Evolutionary conservation across 2,888 invertebrate genomes (phyloP).

Genomic region (Tetanocera ferruginea): DNA sequence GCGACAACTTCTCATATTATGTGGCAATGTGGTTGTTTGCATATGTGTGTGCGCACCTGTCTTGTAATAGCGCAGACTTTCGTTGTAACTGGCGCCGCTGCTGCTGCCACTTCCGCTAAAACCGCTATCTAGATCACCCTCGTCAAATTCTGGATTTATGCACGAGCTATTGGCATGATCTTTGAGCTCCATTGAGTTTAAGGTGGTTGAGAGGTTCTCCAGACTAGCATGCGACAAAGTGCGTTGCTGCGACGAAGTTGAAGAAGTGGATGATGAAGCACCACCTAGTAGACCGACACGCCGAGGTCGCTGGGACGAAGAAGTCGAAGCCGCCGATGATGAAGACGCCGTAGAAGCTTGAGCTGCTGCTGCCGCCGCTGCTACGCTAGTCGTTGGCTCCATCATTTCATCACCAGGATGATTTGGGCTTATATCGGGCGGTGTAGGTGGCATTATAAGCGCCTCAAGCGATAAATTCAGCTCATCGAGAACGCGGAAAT

Average conservation of each 20-base stretch:
- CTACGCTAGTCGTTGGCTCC: conserved; percentile 48
- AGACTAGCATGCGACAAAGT: conserved; percentile 65
- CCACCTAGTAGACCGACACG: conserved; percentile 61
- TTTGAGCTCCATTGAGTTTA: conserved; percentile 69
- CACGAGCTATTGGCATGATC: conserved; percentile 66
- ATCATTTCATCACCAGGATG: conserved; percentile 73
- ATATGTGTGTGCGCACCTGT: conserved; percentile 58
- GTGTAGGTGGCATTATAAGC: conserved; percentile 86
- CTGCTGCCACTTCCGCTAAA: conserved; percentile 78
- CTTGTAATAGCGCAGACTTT: conserved; percentile 75
- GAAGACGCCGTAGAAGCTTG: conserved; percentile 34
- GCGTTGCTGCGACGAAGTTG: conserved; percentile 57
- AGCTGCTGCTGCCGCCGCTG: conserved; percentile 39
- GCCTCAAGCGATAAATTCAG: conserved; percentile 90
- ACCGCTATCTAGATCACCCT: conserved; percentile 82
- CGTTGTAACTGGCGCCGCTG: conserved; percentile 86
- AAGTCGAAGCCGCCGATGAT: conserved; percentile 33
- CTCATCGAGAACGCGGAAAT: conserved; percentile 86
- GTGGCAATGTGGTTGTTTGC: conserved; percentile 63
- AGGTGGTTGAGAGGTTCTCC: conserved; percentile 67
- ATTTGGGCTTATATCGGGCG: conserved; percentile 70
- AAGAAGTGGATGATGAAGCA: conserved; percentile 60
- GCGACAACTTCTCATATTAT: conserved; percentile 67
- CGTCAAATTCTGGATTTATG: conserved; percentile 69
- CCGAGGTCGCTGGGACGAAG: conserved; percentile 55